Evolutionary conservation across 2,797 vertebrate genomes (phyloP).

Genomic region (Anomalospiza imberbis): DNA sequence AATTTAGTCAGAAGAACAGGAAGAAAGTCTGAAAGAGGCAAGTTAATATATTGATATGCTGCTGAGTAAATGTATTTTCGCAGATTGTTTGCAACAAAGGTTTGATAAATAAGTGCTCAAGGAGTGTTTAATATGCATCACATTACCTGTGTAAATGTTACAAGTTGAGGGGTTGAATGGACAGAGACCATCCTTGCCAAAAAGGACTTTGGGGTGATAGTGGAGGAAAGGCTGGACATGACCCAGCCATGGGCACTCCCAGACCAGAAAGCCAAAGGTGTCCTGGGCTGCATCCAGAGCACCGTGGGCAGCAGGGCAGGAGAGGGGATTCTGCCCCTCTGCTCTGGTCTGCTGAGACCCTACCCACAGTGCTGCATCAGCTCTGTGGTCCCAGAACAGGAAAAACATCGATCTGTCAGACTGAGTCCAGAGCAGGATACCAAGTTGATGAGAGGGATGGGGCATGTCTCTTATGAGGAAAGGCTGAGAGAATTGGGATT

Average conservation of each 20-base stretch:
- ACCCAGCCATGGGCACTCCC: accelerated
- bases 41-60: neutral
- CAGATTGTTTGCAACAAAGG: neutral
- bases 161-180: neutral
- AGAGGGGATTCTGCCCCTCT: neutral
- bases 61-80: neutral
- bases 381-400: neutral
- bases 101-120: neutral
- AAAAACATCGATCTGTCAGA: accelerated
- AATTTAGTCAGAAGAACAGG: neutral
- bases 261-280: accelerated
- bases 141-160: neutral
- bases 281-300: neutral
- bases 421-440: neutral
- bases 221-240: neutral
- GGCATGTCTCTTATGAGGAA: accelerated
- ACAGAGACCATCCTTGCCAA: neutral
- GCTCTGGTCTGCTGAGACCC: neutral
- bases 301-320: accelerated
- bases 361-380: accelerated
- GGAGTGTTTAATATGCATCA: neutral
- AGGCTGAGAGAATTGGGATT: neutral
- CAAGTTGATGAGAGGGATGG: neutral
- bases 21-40: neutral
- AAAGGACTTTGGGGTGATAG: neutral